Base-by-base conservation (phyloP, 2,113 vertebrate genomes). In the Centropus bengalensis region DNA sequence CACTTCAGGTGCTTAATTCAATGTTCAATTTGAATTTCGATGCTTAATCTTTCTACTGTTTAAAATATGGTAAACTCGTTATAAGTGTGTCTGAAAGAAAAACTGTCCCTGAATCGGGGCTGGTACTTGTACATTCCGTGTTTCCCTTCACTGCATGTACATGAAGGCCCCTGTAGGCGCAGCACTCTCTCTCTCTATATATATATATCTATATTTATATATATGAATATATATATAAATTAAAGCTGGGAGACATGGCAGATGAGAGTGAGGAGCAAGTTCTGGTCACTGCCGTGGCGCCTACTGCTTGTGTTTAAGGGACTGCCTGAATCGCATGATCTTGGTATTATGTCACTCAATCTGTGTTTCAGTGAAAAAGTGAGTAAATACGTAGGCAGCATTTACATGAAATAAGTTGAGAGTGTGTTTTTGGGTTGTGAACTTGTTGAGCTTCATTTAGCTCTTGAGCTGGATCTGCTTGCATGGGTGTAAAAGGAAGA, bases 401-500 rank as follows among this genome's bases (percentile, higher is more conserved):
- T 23, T 9, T 49, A 54, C 4, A 8, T 54, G 27, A 79, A 75
- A 8, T 26, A 54, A 24, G 30, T 27, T 21, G 14, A 44, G 24
- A 87, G 26, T 9, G 3, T 91, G 49, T 59, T 89, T 87, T 85
- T 52, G n/a, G 85, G 33, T 49, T 85, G 30, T 54, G 62, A 12
- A 10, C 6, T 5, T 18, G 40, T 44, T 52, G 6, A 47, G 28
- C 49, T 73, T 89, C 58, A 7, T 82, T 75, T 17, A 32, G 24
- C 62, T 76, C 82, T 89, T 3, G 14, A 87, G 91, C 64, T 88
- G 68, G 12, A 47, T 75, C n/a, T 74, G 21, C n/a, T 45, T 64
- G 51, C 70, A 47, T 5, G 82, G 18, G 58, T 82, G 84, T 73
- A 82, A 89, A 69, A 96, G 95, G 91, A 96, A 95, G 89, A 70